These are phyloP conservation scores for Sylvietta virens DNA, from an alignment of 2,113 vertebrate genomes.

Conservation along the genomic window DNA sequence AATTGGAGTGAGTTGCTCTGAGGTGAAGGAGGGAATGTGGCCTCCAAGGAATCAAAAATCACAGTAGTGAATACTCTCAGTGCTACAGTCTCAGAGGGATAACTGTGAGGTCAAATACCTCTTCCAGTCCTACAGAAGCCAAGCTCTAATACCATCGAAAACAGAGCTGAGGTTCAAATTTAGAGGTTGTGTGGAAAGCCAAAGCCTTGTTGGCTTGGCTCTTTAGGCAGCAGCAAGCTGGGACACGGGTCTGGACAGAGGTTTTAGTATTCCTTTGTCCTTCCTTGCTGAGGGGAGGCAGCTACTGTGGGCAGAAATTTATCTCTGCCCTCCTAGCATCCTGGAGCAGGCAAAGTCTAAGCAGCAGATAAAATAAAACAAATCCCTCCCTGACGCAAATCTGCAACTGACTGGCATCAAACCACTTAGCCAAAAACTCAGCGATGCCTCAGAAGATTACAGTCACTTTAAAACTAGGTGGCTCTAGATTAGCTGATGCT, in stretches of 20 bases:
- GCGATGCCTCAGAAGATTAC: background rate
- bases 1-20: background rate
- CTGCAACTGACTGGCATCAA: background rate
- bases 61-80: background rate
- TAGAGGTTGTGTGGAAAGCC: background rate
- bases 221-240: background rate
- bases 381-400: background rate
- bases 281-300: background rate
- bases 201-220: background rate
- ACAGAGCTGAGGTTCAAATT: background rate
- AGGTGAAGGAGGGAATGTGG: background rate
- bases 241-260: background rate
- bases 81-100: background rate
- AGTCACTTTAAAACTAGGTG: background rate
- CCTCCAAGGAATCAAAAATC: background rate
- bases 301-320: background rate
- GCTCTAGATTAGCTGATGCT: background rate
- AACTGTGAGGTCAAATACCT: background rate
- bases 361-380: background rate
- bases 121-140: background rate
- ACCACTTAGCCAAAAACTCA: background rate
- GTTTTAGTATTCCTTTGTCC: background rate
- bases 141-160: background rate
- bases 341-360: background rate
- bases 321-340: background rate